Evolutionary conservation across 2,888 invertebrate genomes (phyloP).

Genomic region (Caenorhabditis sp.): DNA sequence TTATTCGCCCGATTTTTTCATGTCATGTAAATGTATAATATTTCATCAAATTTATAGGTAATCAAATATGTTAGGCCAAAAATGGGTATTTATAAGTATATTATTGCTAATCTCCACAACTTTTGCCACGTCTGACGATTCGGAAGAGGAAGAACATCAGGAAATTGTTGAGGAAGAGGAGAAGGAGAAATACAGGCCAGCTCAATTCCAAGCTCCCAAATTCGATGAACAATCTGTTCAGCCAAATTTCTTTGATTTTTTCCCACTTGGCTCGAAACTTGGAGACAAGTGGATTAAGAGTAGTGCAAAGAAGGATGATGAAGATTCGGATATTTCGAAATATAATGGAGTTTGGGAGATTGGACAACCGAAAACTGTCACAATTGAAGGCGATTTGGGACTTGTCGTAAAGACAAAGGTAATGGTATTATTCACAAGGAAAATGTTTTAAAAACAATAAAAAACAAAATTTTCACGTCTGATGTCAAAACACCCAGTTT

Average conservation of each 20-base stretch:
- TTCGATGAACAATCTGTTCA: constrained; percentile 5
- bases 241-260: constrained; percentile 49
- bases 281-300: constrained; percentile 85
- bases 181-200: constrained; percentile 21
- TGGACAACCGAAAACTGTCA: constrained; percentile 81
- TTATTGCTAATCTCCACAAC: constrained; percentile 1
- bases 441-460: too few species aligned
- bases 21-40: not conserved
- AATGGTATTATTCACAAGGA: too few species aligned
- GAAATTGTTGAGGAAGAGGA: not conserved
- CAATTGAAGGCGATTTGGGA: constrained; percentile 84
- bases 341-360: constrained; percentile 83
- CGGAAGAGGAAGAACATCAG: constrained; percentile 3
- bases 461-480: too few species aligned
- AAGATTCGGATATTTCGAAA: constrained; percentile 88
- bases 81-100: constrained; percentile 9
- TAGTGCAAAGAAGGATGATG: constrained; percentile 85
- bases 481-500: too few species aligned
- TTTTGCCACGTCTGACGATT: constrained; percentile 10
- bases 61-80: constrained; percentile 21
- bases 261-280: constrained; percentile 73
- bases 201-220: constrained; percentile 24
- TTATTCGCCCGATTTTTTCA: not conserved
- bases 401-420: constrained; percentile 87
- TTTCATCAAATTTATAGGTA: not conserved